Conservation (phyloP, 2,797 vertebrate genomes). For the Lepilemur septentrionalis region DNA sequence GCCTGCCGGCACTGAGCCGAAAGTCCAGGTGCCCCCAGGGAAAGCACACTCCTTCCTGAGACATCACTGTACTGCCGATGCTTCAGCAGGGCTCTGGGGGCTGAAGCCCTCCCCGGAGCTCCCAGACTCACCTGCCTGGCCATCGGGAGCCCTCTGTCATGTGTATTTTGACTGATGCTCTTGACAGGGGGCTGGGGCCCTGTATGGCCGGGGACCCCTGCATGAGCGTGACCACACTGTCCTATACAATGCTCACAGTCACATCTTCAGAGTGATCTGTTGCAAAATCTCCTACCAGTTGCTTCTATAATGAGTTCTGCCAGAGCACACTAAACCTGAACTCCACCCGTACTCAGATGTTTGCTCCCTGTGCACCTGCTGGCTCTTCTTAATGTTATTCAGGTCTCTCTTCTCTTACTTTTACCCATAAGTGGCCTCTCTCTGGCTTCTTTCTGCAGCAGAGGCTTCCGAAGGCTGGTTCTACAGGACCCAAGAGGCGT, state of each 20-base stretch:
- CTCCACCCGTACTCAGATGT: accelerated
- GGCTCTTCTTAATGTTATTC: accelerated
- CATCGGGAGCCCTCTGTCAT: neutral
- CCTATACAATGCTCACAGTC: neutral
- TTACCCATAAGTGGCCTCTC: accelerated
- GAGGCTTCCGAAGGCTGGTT: accelerated
- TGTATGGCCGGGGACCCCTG: accelerated
- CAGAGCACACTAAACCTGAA: neutral
- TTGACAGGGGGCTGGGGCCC: neutral
- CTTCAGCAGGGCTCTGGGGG: accelerated
- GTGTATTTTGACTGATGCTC: neutral
- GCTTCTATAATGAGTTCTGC: neutral
- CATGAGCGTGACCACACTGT: accelerated
- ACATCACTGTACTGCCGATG: accelerated
- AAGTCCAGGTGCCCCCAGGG: neutral
- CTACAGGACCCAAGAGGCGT: neutral
- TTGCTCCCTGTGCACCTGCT: accelerated
- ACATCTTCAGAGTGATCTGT: neutral
- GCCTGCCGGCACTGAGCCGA: accelerated
- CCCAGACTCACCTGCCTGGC: accelerated
- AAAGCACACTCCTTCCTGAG: neutral
- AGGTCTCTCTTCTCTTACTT: neutral
- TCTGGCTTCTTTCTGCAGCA: neutral
- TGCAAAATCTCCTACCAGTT: neutral
- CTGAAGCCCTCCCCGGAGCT: neutral